Base-by-base conservation (phyloP, 2,797 vertebrate species). In the Neosilurus mollespiculum region DNA sequence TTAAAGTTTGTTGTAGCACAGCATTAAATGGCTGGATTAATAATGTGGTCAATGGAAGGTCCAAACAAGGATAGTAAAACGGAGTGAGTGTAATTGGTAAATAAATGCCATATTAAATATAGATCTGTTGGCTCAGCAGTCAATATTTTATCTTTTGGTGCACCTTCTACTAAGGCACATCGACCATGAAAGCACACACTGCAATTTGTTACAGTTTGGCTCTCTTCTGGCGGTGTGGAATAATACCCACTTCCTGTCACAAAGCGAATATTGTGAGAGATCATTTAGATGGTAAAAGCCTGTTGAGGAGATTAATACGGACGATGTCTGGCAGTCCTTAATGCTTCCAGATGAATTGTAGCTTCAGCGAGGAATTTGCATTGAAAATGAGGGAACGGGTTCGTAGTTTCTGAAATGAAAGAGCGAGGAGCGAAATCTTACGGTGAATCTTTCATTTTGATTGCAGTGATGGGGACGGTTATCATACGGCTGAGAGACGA, bases 131-230 rank as follows among this genome's bases (percentile, higher is more conserved):
- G 22, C 61, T 85, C 70, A 64, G 18, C 26, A 15, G 58, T 82
- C 80, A 71, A 58, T 78, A 82, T 78, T 85, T 82, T 58, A 78
- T 30, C 49, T 43, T 18, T 82, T 76, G 30, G 22, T 49, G 30
- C 22, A 82, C 64, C 58, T 81, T 82, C 56, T 56, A 78, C 67
- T 71, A 65, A 78, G 43, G 66, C 80, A 30, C 77, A 70, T 78
- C 43, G 43, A 51, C 34, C 72, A 78, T 80, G 16, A 81, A 79
- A 81, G 73, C 66, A 53, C 37, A 43, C 22, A 26, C 26, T 7
- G 81, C 77, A 86, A 70, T 83, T 85, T 67, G 34, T 78, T 83
- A 77, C 81, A 78, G 69, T 88, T 81, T 84, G 12, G 70, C 72
- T 73, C 64, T 66, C 37, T 54, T 78, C 81, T 81, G 82, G 81